Conservation (phyloP, 2,888 invertebrate genomes). For the Scaptomyza tumidula region DNA sequence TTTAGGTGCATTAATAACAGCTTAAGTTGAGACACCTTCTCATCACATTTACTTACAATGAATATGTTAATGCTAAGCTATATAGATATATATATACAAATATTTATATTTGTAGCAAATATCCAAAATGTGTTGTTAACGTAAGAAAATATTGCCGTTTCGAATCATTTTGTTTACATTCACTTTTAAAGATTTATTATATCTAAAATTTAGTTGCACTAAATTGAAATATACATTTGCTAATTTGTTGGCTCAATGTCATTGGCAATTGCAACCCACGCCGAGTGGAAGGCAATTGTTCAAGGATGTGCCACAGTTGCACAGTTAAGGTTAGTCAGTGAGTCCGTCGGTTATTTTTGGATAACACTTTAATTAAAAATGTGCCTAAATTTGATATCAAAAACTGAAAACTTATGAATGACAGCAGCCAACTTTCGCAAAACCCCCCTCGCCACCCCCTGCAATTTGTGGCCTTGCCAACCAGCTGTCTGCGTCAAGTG, state of each 20-base stretch:
- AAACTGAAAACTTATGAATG: constrained; percentile 59
- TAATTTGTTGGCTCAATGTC: constrained; percentile 8
- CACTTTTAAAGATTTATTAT: no score
- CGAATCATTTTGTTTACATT: no score
- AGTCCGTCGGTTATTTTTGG: constrained; percentile 27
- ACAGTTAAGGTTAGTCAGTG: constrained; percentile 20
- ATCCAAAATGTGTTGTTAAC: no score
- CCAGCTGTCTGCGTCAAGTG: constrained; percentile 53
- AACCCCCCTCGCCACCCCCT: background rate
- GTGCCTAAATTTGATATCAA: constrained; percentile 43
- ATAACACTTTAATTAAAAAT: constrained; percentile 72
- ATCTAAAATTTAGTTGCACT: no score
- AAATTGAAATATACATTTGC: background rate
- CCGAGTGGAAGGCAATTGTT: constrained; percentile 8
- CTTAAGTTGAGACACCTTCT: background rate
- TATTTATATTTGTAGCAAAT: no score
- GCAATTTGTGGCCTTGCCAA: constrained; percentile 33
- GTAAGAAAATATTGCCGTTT: no score
- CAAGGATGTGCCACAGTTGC: constrained; percentile 26
- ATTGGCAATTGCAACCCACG: constrained; percentile 1
- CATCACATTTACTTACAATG: background rate
- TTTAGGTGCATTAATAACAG: background rate
- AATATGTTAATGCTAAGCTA: background rate
- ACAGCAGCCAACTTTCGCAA: constrained; percentile 20
- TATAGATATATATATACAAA: no score